These are phyloP conservation scores for Osmerus eperlanus DNA, from an alignment of 2,113 vertebrate species.

Conservation along the genomic window DNA sequence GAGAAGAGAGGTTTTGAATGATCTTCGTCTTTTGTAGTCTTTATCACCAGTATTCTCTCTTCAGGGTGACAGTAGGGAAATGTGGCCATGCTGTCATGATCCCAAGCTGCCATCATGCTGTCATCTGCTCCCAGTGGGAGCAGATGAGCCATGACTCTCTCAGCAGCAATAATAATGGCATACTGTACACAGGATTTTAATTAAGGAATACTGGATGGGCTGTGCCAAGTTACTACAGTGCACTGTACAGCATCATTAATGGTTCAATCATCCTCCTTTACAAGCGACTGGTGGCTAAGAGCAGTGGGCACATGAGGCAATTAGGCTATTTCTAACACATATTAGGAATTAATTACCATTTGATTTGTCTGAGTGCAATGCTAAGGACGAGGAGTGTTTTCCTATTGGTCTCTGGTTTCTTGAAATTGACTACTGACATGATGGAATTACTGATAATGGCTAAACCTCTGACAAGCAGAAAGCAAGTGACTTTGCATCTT, in stretches of 20 bases:
- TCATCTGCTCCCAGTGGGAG: conserved; percentile 29
- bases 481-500: not conserved
- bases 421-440: conserved; percentile 49
- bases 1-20: not conserved
- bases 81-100: conserved; percentile 27
- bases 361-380: conserved; percentile 52
- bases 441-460: conserved; percentile 36
- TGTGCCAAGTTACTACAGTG: conserved; percentile 11
- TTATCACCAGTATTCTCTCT: not conserved
- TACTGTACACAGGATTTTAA: conserved; percentile 45
- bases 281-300: conserved; percentile 27
- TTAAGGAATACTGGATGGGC: conserved; percentile 49
- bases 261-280: conserved; percentile 37
- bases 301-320: conserved; percentile 46
- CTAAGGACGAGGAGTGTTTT: conserved; percentile 42
- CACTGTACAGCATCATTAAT: conserved; percentile 54
- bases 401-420: conserved; percentile 33
- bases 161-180: conserved; percentile 30
- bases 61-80: conserved; percentile 24
- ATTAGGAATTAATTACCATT: conserved; percentile 64
- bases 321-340: conserved; percentile 57
- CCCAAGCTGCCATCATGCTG: no score
- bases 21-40: not conserved
- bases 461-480: conserved; percentile 19
- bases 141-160: conserved; percentile 23